Base-by-base conservation (phyloP, 1,140 invertebrate genomes). In the Mactra quadrangularis region DNA sequence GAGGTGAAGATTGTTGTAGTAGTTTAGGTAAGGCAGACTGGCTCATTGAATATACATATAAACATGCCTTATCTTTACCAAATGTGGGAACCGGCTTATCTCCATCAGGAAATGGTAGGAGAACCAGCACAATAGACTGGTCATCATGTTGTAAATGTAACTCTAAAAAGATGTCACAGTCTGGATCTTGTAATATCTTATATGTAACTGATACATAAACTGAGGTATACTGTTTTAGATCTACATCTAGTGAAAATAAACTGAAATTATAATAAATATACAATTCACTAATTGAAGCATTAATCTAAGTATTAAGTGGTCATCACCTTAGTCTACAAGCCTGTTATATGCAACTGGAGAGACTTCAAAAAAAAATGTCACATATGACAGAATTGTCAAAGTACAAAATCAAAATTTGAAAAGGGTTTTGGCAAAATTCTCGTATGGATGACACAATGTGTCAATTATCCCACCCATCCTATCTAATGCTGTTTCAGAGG, bases 131-230 rank as follows among this genome's bases (percentile, higher is more conserved):
- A 47, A 59, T 71, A 68, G 77, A 81, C 77, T 81, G 77, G 31
- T 70, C 77, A n/a, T 81, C 77, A 57, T 81, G 64, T 60, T 71
- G 64, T 19, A 81, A 52, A 68, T 81, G 77, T 31, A 81, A 53
- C 33, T 81, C 77, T 22, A 70, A 38, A 57, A 81, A 81, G 33
- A 81, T 50, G 45, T 82, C 79, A 82, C 79, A 82, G 70, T 82
- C 79, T 64, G 70, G 70, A 27, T 74, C 79, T 57, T 82, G 70
- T 3, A 68, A 38, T 45, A 74, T 66, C 60, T 82, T 82, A 70
- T 82, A 74, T 7, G 79, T 82, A 19, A 74, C 22, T 19, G 79
- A 66, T 33, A 82, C 79, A 53, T 74, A 82, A 9, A 82, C 70
- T 15, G 79, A 74, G 1, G 70, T 53, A 29, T 82, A 45, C 47